Evolutionary conservation across 2,888 invertebrate genomes (phyloP), one percentile per base, ranked within the genome.

Genomic region (Drosophila infuscata): DNA sequence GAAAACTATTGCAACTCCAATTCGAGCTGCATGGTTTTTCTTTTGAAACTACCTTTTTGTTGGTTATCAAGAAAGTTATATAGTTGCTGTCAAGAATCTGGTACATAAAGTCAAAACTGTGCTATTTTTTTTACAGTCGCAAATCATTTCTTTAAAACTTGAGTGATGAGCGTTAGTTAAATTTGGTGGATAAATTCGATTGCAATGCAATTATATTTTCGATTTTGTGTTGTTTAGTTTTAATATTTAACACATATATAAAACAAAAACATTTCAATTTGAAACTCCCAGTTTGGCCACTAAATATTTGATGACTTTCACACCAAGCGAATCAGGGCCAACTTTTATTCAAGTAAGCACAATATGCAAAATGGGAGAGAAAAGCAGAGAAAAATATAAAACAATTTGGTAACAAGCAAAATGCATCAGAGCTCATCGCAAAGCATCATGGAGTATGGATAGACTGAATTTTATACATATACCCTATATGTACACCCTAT

Each of bases 321-420:
- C 76, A 74, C 76, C 57, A 48, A 73, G 65, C 63, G 54, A 33
- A 63, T 56, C 17, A 25, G 25, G 35, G 46, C 35, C 57, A 61
- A 59, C n/a, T n/a, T n/a, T n/a, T n/a, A n/a, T n/a, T 68, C 33
- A 51, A 43, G 15, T 20, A 29, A 56, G 68, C 64, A 61, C 48
- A 53, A 70, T 68, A 71, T 68, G 71, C 64, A 75, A 80, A 84
- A 66, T 72, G 17, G 41, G 7, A n/a, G 20, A 25, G 36, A 48
- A 57, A 36, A 51, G 48, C 29, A 15, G 12, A 29, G 17, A 51
- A 63, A 66, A 60, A 68, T 66, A 67, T 46, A 74, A 83, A 83
- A 78, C 78, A 82, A 81, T 83, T 82, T 82, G 78, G 76, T 74
- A 76, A 83, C 87, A 87, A 76, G 80, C 63, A 82, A 87, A 87